These are phyloP conservation scores for Romanogobio albipinnatus DNA, from an alignment of 2,113 vertebrate genomes.

Conservation along the genomic window DNA sequence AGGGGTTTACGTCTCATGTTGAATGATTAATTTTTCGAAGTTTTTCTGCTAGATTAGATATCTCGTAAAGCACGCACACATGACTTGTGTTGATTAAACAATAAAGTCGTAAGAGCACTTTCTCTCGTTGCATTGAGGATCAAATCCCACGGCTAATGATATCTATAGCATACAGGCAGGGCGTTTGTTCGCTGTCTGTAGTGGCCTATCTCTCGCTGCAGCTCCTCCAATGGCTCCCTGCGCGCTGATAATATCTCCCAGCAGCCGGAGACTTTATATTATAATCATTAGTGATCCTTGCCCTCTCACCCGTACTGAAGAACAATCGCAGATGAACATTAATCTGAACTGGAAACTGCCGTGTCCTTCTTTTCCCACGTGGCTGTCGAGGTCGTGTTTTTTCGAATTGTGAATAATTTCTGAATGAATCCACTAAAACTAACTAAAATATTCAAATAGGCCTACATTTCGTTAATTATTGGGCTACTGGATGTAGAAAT, in stretches of 20 bases:
- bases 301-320: slow-evolving; percentile 64
- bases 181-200: slow-evolving; percentile 32
- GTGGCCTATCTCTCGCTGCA: slow-evolving; percentile 59
- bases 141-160: slow-evolving; percentile 53
- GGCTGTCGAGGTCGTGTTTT: background rate
- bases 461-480: background rate
- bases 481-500: background rate
- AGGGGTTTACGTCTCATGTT: background rate
- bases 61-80: background rate
- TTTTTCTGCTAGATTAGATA: background rate
- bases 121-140: slow-evolving; percentile 54
- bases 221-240: slow-evolving; percentile 55
- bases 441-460: background rate
- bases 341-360: slow-evolving; percentile 59
- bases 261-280: slow-evolving; percentile 62
- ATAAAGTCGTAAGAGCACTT: background rate
- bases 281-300: slow-evolving; percentile 70
- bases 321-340: slow-evolving; percentile 63
- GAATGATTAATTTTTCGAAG: background rate
- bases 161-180: slow-evolving; percentile 51
- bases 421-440: background rate
- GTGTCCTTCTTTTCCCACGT: slow-evolving; percentile 43
- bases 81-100: background rate
- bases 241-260: slow-evolving; percentile 66
- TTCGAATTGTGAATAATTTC: background rate